Evolutionary conservation across 2,888 invertebrate species (phyloP).

Genomic region (Opisthograptis luteolata): DNA sequence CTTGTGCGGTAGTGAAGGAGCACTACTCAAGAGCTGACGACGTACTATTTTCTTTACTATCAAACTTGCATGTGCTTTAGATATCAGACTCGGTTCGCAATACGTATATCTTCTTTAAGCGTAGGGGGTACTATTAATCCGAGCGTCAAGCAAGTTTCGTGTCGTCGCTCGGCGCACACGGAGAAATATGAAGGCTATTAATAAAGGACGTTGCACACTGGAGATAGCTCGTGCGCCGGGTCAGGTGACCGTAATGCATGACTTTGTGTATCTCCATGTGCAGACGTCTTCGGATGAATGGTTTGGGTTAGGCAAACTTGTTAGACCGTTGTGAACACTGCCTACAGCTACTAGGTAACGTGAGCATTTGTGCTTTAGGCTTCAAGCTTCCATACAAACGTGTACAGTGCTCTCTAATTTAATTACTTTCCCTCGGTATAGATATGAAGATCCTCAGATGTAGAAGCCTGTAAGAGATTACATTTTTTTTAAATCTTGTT

Average conservation of each 20-base stretch:
- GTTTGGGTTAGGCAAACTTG: conserved; percentile 16
- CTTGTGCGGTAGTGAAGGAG: too few species aligned
- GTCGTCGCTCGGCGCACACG: conserved; percentile 62
- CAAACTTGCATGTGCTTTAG: conserved; percentile 18
- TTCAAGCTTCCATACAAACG: too few species aligned
- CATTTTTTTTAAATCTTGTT: too few species aligned
- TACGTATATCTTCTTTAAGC: conserved; percentile 46
- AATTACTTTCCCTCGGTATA: too few species aligned
- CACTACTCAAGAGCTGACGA: too few species aligned
- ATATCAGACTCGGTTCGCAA: conserved; percentile 29
- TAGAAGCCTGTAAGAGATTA: too few species aligned
- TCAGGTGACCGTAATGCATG: conserved; percentile 68
- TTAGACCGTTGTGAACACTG: neutral
- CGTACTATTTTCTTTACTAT: too few species aligned
- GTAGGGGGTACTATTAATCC: conserved; percentile 62
- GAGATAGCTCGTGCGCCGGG: conserved; percentile 64
- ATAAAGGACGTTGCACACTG: conserved; percentile 72
- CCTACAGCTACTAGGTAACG: neutral
- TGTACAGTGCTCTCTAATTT: too few species aligned
- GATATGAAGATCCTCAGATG: too few species aligned
- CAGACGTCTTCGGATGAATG: conserved; percentile 35
- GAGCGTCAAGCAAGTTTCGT: conserved; percentile 66
- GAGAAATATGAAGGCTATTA: conserved; percentile 77
- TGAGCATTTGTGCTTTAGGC: neutral
- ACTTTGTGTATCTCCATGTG: conserved; percentile 43